Percentiles rank a stretch among this genome's conserved stretches.
phyloP scores from a whole-genome alignment of 1,140 invertebrate species.

The Drosophila truncata region DNA sequence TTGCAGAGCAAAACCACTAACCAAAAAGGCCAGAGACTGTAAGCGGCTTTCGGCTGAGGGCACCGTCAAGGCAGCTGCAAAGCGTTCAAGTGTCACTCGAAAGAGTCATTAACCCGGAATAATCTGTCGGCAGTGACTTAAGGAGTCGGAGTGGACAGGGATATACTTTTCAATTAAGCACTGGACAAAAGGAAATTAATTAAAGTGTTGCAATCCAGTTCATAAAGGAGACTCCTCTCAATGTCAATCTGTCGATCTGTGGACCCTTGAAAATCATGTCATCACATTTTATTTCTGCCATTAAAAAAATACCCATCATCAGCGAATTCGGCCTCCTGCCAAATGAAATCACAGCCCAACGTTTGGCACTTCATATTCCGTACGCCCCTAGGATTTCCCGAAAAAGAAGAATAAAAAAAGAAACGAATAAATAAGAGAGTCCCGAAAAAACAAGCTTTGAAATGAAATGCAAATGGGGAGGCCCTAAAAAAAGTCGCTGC shows the following conservation, averaged over 20 bases:
- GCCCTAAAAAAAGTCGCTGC: constrained; percentile 46
- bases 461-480: constrained; percentile 70
- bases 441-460: constrained; percentile 48
- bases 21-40: constrained; percentile 38
- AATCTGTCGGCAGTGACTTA: constrained; percentile 47
- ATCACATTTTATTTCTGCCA: constrained; percentile 27
- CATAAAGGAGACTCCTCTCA: constrained; percentile 24
- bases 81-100: constrained; percentile 59
- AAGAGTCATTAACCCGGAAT: constrained; percentile 56
- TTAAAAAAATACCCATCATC: constrained; percentile 18
- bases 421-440: constrained; percentile 5
- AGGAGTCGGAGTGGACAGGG: constrained; percentile 21
- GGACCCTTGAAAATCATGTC: constrained; percentile 43
- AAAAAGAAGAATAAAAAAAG: constrained; percentile 18
- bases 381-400: constrained; percentile 36
- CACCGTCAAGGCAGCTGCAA: constrained; percentile 31
- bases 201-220: constrained; percentile 30
- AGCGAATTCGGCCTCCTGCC: constrained; percentile 21
- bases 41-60: constrained; percentile 50
- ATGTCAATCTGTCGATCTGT: constrained; percentile 23
- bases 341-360: constrained; percentile 45
- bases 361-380: constrained; percentile 38
- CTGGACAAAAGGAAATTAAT: constrained; percentile 41
- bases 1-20: constrained; percentile 30
- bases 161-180: constrained; percentile 41